Percentiles rank a stretch among this genome's conserved stretches.
These are phyloP conservation scores for Cordilura impudica DNA, from an alignment of 2,888 invertebrate species.

Conservation along the genomic window DNA sequence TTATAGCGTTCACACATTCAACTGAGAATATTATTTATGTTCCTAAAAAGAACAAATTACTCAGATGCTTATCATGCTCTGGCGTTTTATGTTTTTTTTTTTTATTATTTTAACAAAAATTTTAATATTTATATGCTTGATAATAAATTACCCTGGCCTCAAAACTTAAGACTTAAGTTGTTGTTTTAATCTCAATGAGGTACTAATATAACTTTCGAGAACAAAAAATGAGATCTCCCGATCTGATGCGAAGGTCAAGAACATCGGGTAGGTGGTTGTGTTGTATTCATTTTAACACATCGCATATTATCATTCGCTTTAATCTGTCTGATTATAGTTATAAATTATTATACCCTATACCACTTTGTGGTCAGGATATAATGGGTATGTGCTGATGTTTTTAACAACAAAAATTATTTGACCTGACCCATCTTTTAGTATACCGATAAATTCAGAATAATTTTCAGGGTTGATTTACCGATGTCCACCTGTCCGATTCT, in stretches of 20 bases:
- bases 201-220: not conserved
- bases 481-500: no score
- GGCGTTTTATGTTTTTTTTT: not conserved
- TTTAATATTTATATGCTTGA: not conserved
- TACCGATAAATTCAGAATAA: no score
- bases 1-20: not conserved
- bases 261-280: no score
- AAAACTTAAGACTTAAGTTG: not conserved
- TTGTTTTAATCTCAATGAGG: not conserved
- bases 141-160: not conserved
- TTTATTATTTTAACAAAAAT: not conserved
- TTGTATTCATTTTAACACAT: not conserved
- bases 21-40: no score
- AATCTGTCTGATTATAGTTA: not conserved
- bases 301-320: not conserved
- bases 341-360: no score
- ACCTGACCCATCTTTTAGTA: no score
- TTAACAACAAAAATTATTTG: no score
- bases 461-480: no score
- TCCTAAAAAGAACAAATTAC: not conserved
- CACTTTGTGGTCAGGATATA: no score
- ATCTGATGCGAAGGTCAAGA: not conserved
- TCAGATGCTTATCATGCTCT: not conserved
- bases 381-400: no score
- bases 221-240: not conserved